A percentile compares a stretch with the other conserved stretches of the same genome.
Conservation (phyloP, 2,797 vertebrate genomes). For the Macrochelys suwanniensis region DNA sequence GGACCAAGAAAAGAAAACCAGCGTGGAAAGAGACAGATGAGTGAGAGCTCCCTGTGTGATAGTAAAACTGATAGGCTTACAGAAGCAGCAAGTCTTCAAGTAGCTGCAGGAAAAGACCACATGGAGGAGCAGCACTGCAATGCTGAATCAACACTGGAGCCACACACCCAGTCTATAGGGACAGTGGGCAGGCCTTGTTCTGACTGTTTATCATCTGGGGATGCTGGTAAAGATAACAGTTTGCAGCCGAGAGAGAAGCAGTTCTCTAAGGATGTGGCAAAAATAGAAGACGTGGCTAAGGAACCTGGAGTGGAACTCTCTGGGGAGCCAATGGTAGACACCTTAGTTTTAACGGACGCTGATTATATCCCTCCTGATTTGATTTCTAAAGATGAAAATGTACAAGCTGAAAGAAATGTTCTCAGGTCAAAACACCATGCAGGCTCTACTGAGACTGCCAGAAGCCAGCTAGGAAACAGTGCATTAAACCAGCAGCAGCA, state of each 20-base stretch:
- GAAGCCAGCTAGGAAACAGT: slow-evolving; percentile 45
- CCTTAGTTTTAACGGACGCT: slow-evolving; percentile 57
- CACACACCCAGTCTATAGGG: slow-evolving; percentile 78
- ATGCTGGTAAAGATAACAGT: slow-evolving; percentile 70
- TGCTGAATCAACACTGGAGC: slow-evolving; percentile 48
- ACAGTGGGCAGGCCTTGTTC: slow-evolving; percentile 70
- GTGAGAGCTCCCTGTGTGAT: slow-evolving; percentile 4
- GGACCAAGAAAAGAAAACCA: slow-evolving; percentile 68
- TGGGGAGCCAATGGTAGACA: slow-evolving; percentile 68
- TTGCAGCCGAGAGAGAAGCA: slow-evolving; percentile 70
- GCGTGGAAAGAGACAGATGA: slow-evolving; percentile 36
- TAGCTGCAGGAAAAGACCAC: slow-evolving; percentile 69
- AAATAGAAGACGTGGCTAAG: slow-evolving; percentile 56
- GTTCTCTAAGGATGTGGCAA: slow-evolving; percentile 72
- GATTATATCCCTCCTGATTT: slow-evolving; percentile 55
- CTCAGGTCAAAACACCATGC: slow-evolving; percentile 60
- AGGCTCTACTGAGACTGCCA: slow-evolving; percentile 44
- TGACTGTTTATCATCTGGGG: slow-evolving; percentile 68
- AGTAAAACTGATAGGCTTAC: slow-evolving; percentile 23
- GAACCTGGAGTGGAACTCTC: slow-evolving; percentile 41
- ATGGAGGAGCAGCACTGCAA: slow-evolving; percentile 77
- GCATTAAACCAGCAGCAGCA: slow-evolving; percentile 62
- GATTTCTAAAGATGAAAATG: slow-evolving; percentile 60
- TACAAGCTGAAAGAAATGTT: slow-evolving; percentile 66
- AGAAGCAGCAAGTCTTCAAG: slow-evolving; percentile 24